Conservation (phyloP, 2,113 vertebrate genomes). For the Chroicocephalus ridibundus region DNA sequence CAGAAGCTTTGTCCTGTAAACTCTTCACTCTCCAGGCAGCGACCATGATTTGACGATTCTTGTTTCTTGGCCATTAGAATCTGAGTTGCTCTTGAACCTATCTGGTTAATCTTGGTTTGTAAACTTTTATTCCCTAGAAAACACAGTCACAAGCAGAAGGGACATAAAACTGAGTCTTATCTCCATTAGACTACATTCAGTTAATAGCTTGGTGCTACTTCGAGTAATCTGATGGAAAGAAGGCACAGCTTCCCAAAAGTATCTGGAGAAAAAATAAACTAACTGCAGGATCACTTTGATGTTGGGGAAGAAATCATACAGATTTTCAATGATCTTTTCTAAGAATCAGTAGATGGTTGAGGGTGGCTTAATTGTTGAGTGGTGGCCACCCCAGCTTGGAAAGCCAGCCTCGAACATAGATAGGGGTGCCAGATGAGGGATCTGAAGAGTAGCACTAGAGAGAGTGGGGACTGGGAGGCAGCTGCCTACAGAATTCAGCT, state of each 20-base stretch:
- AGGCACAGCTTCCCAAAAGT: background rate
- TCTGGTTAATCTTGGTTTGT: background rate
- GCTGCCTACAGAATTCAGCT: background rate
- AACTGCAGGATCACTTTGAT: background rate
- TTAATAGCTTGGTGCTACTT: background rate
- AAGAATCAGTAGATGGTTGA: background rate
- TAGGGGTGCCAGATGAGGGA: background rate
- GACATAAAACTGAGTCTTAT: background rate
- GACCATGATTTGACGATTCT: background rate
- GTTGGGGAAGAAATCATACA: background rate
- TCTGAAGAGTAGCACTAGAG: background rate
- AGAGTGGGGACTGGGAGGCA: rapidly evolving
- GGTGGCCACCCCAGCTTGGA: background rate
- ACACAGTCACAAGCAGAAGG: background rate
- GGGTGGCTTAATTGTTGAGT: background rate
- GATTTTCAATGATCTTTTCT: background rate
- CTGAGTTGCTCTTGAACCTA: background rate
- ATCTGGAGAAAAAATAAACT: background rate
- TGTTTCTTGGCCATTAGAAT: background rate
- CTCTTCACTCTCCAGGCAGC: background rate
- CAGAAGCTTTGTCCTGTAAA: background rate
- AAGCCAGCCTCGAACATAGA: background rate
- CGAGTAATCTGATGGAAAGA: background rate
- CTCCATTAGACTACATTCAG: background rate
- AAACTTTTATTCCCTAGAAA: background rate